Conservation (phyloP, 2,113 vertebrate species). For the Cyanoramphus novaezelandiae region DNA sequence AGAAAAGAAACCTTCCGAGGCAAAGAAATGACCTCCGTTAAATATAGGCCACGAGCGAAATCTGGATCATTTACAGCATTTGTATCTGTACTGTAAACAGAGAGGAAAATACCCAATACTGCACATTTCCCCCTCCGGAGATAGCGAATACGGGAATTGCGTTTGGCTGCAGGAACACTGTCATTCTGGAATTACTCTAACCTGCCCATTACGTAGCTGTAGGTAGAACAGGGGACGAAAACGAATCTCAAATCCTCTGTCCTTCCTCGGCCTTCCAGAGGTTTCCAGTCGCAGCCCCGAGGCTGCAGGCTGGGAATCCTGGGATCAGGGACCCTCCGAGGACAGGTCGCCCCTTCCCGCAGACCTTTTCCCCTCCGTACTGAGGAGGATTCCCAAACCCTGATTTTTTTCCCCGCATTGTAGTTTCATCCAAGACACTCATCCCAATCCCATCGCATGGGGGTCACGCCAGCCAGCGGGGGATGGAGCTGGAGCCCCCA, state of each 20-base stretch:
- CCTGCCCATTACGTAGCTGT: not conserved
- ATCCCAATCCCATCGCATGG: accelerated
- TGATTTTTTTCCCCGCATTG: accelerated
- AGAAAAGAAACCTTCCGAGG: not conserved
- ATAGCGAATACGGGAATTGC: not conserved
- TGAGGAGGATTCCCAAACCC: accelerated
- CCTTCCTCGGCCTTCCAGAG: not conserved
- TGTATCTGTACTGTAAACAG: not conserved
- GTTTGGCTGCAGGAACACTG: not conserved
- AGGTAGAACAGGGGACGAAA: not conserved
- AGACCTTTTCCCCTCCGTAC: accelerated
- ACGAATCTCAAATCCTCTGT: not conserved
- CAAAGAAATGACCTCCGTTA: constrained; percentile 2
- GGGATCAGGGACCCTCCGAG: not conserved
- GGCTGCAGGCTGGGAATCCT: accelerated
- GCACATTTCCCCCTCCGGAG: not conserved
- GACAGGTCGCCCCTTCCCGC: not conserved
- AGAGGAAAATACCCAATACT: not conserved
- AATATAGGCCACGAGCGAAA: constrained; percentile 38
- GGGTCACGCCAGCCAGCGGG: accelerated
- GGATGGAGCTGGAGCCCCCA: not conserved
- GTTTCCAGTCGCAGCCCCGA: not conserved
- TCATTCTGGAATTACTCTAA: not conserved
- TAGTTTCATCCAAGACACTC: accelerated
- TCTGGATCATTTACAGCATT: not conserved